These are phyloP conservation scores for Triops cancriformis DNA, from an alignment of 1,140 invertebrate species.

Conservation along the genomic window DNA sequence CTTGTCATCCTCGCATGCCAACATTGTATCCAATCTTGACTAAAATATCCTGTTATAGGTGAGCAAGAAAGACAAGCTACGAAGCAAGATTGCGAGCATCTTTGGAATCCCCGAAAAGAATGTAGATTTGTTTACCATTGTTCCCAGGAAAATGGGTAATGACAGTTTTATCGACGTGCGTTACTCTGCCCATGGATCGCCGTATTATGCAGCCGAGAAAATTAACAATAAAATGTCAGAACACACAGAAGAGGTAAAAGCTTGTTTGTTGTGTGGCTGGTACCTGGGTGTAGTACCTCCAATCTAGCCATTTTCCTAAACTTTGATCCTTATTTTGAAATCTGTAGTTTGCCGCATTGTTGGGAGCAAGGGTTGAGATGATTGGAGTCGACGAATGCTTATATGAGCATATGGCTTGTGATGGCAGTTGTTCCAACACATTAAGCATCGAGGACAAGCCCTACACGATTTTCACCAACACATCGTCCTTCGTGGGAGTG, in stretches of 20 bases:
- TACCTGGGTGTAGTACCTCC: too few species aligned
- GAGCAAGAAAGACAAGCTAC: slow-evolving; percentile 65
- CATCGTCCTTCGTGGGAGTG: slow-evolving; percentile 79
- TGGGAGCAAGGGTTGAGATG: slow-evolving; percentile 65
- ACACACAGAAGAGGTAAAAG: slow-evolving; percentile 53
- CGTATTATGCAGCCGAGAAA: slow-evolving; percentile 76
- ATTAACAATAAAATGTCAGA: slow-evolving; percentile 66
- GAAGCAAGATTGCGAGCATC: slow-evolving; percentile 56
- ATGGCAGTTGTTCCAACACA: slow-evolving; percentile 60
- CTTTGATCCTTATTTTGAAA: slow-evolving; percentile 34
- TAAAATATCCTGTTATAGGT: not conserved
- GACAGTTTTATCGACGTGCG: slow-evolving; percentile 59
- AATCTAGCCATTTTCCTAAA: too few species aligned
- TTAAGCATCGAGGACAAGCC: slow-evolving; percentile 55
- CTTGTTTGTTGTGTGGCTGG: slow-evolving; percentile 11
- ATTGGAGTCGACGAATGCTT: slow-evolving; percentile 81
- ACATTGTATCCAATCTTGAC: not conserved
- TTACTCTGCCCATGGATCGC: slow-evolving; percentile 84
- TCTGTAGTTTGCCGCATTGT: slow-evolving; percentile 51
- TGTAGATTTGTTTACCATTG: slow-evolving; percentile 85
- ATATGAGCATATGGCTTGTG: slow-evolving; percentile 57
- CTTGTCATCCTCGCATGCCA: not conserved
- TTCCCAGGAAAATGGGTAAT: slow-evolving; percentile 40
- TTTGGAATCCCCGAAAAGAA: slow-evolving; percentile 68
- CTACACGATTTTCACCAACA: slow-evolving; percentile 77